A percentile compares a stretch with the other conserved stretches of the same genome.
phyloP scores from a whole-genome alignment of 1,140 invertebrate species.

The Drosophila sturtevanti region DNA sequence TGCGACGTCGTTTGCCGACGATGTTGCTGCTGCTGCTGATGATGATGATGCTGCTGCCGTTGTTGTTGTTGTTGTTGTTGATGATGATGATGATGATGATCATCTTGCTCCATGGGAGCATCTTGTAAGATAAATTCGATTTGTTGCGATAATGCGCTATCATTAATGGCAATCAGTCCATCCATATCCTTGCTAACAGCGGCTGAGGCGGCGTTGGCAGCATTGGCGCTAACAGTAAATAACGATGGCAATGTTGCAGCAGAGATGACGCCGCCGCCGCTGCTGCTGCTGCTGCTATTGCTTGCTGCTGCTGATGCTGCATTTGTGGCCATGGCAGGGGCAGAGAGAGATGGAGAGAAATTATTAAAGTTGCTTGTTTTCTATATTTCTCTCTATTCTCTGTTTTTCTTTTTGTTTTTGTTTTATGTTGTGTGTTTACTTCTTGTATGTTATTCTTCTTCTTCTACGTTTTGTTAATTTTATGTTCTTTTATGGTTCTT shows the following conservation, averaged over 20 bases:
- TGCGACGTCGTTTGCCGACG: conserved; percentile 28
- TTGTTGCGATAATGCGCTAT: conserved; percentile 82
- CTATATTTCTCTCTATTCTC: no score
- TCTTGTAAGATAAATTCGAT: conserved; percentile 83
- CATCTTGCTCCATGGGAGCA: conserved; percentile 81
- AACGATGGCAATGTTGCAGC: conserved; percentile 61
- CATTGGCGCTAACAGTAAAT: conserved; percentile 30
- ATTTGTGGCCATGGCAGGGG: conserved; percentile 57
- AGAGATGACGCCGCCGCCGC: conserved; percentile 25
- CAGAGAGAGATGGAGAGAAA: conserved; percentile 24
- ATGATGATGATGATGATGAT: conserved; percentile 57
- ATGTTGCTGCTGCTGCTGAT: conserved; percentile 16
- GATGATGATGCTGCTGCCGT: conserved; percentile 22
- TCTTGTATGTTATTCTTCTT: conserved; percentile 6
- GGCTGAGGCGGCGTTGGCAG: conserved; percentile 34
- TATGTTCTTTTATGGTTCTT: not conserved
- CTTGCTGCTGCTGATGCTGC: conserved; percentile 14
- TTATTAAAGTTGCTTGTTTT: conserved; percentile 12
- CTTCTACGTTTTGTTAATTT: conserved; percentile 10
- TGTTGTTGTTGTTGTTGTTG: conserved; percentile 28
- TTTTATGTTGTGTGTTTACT: conserved; percentile 22
- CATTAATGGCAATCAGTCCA: conserved; percentile 80
- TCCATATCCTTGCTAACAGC: conserved; percentile 69
- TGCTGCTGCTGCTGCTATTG: conserved; percentile 19
- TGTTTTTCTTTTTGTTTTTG: conserved; percentile 16